phyloP scores from a whole-genome alignment of 2,888 invertebrate genomes.

The Seira ritae region DNA sequence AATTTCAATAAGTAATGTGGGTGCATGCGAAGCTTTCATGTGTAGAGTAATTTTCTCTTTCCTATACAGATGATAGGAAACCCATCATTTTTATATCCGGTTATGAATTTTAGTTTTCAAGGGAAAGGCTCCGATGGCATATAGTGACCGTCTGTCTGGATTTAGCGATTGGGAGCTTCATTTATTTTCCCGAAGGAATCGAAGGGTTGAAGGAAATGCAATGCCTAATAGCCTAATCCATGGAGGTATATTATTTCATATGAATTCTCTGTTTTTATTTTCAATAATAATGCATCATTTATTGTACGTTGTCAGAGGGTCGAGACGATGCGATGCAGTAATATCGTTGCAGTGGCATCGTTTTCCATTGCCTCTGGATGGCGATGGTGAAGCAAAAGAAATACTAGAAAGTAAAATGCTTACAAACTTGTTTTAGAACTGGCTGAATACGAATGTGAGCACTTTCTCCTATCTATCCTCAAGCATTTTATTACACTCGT shows the following conservation, averaged over 20 bases:
- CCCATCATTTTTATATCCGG: no score
- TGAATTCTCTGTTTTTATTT: conserved; percentile 13
- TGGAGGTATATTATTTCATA: conserved; percentile 1
- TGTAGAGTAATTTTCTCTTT: not conserved
- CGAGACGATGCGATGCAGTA: conserved; percentile 22
- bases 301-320: no score
- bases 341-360: not conserved
- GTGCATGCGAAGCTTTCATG: not conserved
- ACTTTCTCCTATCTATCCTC: no score
- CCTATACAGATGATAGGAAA: not conserved
- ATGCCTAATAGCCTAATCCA: no score
- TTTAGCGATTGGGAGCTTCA: not conserved
- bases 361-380: not conserved
- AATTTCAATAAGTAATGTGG: conserved; percentile 43
- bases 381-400: no score
- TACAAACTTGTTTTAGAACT: no score
- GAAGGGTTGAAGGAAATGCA: not conserved
- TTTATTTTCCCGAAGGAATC: not conserved
- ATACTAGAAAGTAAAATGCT: no score
- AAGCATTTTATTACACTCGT: not conserved
- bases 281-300: conserved; percentile 23
- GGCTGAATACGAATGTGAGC: no score
- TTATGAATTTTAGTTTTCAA: no score
- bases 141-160: no score
- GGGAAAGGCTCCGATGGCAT: no score